Conservation (phyloP, 2,113 vertebrate genomes). For the Gallinago media region DNA sequence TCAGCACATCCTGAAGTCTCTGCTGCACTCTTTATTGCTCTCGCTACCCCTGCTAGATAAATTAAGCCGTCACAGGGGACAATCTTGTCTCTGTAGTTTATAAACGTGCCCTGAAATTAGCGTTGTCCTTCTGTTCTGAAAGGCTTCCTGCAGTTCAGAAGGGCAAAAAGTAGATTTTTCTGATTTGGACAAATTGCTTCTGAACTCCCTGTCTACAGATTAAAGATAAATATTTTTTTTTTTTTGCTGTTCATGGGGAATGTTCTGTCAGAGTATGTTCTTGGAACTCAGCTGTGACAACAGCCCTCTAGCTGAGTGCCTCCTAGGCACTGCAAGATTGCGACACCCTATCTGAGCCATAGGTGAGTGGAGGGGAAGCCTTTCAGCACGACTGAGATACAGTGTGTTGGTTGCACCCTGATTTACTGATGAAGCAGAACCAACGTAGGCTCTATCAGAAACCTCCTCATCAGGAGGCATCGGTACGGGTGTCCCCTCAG, state of each 20-base stretch:
- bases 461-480: neutral
- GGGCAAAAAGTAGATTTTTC: neutral
- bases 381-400: neutral
- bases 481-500: neutral
- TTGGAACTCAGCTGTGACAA: neutral
- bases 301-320: neutral
- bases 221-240: neutral
- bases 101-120: neutral
- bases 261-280: neutral
- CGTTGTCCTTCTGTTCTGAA: neutral
- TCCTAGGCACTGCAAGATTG: neutral
- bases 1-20: neutral
- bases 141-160: neutral
- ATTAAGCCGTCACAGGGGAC: neutral
- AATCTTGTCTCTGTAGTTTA: neutral
- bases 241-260: fast-evolving
- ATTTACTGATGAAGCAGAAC: neutral
- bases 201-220: neutral
- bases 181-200: neutral
- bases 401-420: neutral
- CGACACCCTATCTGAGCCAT: neutral
- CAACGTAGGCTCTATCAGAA: neutral
- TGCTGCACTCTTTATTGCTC: neutral
- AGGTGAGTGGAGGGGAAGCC: neutral
- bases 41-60: neutral